These are phyloP conservation scores for Phenacoccus solenopsis DNA, from an alignment of 1,140 invertebrate genomes.

Conservation along the genomic window DNA sequence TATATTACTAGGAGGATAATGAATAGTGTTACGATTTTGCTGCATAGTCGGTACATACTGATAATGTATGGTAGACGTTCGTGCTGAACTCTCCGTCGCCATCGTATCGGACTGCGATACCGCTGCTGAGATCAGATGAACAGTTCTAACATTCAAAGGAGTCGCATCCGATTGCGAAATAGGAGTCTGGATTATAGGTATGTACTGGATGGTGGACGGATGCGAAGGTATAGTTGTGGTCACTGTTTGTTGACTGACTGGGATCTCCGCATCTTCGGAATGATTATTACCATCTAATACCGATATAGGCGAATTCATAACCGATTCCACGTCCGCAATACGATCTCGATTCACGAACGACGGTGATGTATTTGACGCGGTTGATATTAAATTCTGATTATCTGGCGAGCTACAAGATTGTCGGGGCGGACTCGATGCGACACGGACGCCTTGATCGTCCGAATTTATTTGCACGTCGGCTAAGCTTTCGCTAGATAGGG, in stretches of 20 bases:
- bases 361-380: background rate
- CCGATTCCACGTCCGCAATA: background rate
- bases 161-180: constrained; percentile 9
- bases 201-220: constrained; percentile 29
- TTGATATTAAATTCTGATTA: constrained; percentile 7
- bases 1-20: constrained; percentile 28
- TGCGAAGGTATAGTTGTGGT: constrained; percentile 29
- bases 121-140: constrained; percentile 20
- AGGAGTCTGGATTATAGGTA: constrained; percentile 23
- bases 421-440: background rate
- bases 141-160: constrained; percentile 21
- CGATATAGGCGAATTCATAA: background rate
- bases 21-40: constrained; percentile 26
- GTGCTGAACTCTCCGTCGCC: constrained; percentile 1
- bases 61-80: constrained; percentile 23
- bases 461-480: background rate
- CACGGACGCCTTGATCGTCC: background rate
- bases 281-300: background rate
- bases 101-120: background rate
- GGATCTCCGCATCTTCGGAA: background rate
- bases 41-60: constrained; percentile 22
- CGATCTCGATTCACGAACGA: background rate
- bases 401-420: background rate
- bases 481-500: background rate
- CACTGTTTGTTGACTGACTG: constrained; percentile 25